Evolutionary conservation across 2,888 invertebrate species (phyloP).

Genomic region (Heliconius charithonia): DNA sequence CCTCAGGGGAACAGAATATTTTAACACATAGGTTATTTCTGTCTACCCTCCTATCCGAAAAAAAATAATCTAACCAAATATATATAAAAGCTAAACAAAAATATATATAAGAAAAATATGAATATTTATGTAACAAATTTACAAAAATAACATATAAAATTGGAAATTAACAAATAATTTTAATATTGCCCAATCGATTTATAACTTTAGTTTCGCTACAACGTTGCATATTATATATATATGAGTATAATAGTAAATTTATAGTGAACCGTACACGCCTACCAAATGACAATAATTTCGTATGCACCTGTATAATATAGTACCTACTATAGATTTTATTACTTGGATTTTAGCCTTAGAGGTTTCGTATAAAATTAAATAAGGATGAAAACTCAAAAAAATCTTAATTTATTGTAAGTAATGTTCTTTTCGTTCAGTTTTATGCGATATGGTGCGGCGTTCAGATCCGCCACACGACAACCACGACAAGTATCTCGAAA

Average conservation of each 20-base stretch:
- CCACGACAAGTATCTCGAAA: background rate
- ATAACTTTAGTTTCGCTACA: background rate
- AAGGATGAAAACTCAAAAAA: background rate
- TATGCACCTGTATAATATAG: slow-evolving; percentile 39
- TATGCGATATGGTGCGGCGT: background rate
- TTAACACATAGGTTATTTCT: too few relatives aligned
- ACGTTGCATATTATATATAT: slow-evolving; percentile 33
- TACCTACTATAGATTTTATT: slow-evolving; percentile 1
- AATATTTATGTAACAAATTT: background rate
- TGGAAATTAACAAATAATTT: background rate
- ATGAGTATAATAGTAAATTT: slow-evolving; percentile 61
- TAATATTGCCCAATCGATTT: background rate
- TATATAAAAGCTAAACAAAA: too few relatives aligned
- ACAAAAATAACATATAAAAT: background rate
- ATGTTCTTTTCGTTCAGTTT: too few relatives aligned
- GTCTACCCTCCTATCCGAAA: too few relatives aligned
- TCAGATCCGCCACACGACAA: background rate
- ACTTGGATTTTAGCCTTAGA: background rate
- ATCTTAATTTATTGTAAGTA: too few relatives aligned
- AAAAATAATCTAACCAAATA: too few relatives aligned
- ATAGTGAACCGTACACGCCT: slow-evolving; percentile 62
- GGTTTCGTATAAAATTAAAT: background rate
- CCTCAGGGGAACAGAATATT: too few relatives aligned
- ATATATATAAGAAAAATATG: background rate
- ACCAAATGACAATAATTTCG: slow-evolving; percentile 62